These are phyloP conservation scores for Sphaeramia orbicularis DNA, from an alignment of 2,797 vertebrate genomes.

Conservation along the genomic window DNA sequence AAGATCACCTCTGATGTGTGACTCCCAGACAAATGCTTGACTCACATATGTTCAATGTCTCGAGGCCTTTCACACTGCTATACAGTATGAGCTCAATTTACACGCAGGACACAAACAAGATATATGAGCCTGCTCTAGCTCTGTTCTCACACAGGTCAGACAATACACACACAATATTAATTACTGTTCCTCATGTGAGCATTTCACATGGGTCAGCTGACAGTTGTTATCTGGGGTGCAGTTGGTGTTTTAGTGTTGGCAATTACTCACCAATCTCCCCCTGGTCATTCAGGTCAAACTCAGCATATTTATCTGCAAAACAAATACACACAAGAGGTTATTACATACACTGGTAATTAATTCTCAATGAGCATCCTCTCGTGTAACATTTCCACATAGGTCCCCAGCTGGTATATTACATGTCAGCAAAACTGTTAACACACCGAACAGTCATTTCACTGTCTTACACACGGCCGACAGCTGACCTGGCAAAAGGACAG, in stretches of 20 bases:
- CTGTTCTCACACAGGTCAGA: constrained; percentile 42
- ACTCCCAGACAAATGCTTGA: background rate
- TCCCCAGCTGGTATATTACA: constrained; percentile 26
- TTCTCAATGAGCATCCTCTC: background rate
- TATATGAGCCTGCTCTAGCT: constrained; percentile 50
- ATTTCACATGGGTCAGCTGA: constrained; percentile 20
- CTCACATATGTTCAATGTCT: constrained; percentile 41
- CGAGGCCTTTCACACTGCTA: constrained; percentile 8
- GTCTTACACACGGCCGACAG: constrained; percentile 42
- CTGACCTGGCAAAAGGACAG: constrained; percentile 45
- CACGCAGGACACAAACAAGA: constrained; percentile 45
- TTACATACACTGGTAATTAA: constrained; percentile 27
- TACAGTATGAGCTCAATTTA: constrained; percentile 54
- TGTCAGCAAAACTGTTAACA: constrained; percentile 37
- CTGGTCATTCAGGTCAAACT: constrained; percentile 97
- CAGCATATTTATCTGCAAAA: constrained; percentile 95
- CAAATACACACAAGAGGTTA: constrained; percentile 59
- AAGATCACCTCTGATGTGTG: constrained; percentile 2
- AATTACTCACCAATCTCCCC: constrained; percentile 96
- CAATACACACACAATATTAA: constrained; percentile 65
- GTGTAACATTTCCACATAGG: constrained; percentile 9
- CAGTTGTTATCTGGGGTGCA: constrained; percentile 53
- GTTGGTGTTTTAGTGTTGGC: constrained; percentile 27
- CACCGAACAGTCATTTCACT: constrained; percentile 5
- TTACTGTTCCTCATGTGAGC: constrained; percentile 55